These are phyloP conservation scores for Augochlora pura DNA, from an alignment of 1,140 invertebrate genomes.

Conservation along the genomic window DNA sequence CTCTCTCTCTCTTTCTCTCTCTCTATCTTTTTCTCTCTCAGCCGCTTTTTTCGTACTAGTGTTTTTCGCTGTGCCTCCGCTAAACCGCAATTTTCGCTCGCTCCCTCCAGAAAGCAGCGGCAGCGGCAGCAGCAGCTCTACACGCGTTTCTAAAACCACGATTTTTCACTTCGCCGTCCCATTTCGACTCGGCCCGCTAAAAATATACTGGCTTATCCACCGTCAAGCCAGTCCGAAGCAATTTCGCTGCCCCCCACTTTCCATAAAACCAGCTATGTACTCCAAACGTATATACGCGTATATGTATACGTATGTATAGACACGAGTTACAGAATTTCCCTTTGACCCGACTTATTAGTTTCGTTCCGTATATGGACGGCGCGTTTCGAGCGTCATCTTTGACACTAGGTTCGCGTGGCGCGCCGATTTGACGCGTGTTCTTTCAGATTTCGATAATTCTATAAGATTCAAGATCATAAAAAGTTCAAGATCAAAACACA, in stretches of 20 bases:
- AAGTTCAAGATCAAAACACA: no score
- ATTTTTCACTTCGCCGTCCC: neutral
- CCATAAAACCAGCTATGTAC: neutral
- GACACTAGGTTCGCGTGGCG: no score
- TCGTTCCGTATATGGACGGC: no score
- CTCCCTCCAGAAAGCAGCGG: conserved; percentile 5
- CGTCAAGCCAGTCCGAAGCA: neutral
- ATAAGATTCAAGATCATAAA: no score
- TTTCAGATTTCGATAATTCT: no score
- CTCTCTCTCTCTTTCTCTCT: neutral
- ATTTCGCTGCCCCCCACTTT: neutral
- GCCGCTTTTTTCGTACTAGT: neutral
- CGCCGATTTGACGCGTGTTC: no score
- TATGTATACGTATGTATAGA: no score
- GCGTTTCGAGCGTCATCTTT: no score
- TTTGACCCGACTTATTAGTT: neutral
- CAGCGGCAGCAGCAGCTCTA: conserved; percentile 10
- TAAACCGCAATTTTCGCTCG: conserved; percentile 35
- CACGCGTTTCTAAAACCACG: conserved; percentile 4
- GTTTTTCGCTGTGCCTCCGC: conserved; percentile 10
- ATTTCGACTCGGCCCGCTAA: neutral
- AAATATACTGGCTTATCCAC: neutral
- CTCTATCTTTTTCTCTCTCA: neutral
- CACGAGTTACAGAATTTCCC: neutral
- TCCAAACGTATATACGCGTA: no score